Conservation (phyloP, 1,140 invertebrate species). For the Parasteatoda tepidariorum region DNA sequence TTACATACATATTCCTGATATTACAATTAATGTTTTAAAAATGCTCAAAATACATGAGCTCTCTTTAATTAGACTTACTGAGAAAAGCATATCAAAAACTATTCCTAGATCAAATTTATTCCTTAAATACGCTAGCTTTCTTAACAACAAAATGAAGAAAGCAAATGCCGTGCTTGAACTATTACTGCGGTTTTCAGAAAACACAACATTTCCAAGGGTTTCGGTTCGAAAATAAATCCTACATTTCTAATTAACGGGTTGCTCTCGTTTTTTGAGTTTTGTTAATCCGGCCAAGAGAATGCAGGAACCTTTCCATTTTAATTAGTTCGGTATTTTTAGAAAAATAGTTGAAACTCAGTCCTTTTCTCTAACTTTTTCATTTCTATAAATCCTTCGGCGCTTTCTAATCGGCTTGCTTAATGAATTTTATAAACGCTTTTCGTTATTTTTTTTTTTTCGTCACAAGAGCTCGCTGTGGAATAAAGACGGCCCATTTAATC, state of each 20-base stretch:
- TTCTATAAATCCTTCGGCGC: slow-evolving; percentile 12
- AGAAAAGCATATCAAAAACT: no score
- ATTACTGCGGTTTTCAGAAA: not conserved
- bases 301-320: slow-evolving; percentile 1
- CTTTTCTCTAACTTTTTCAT: slow-evolving; percentile 23
- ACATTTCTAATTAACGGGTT: slow-evolving; percentile 35
- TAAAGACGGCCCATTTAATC: not conserved
- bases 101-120: no score
- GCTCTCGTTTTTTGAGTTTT: slow-evolving; percentile 10
- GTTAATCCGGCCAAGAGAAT: slow-evolving; percentile 1
- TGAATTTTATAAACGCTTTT: slow-evolving; percentile 39
- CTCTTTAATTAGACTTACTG: no score
- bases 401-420: slow-evolving; percentile 42
- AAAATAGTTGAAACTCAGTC: slow-evolving; percentile 22
- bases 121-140: no score
- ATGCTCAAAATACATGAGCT: no score
- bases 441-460: slow-evolving; percentile 18
- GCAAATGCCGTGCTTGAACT: no score
- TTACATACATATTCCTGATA: no score
- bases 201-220: not conserved
- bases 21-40: no score
- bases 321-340: slow-evolving; percentile 34
- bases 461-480: not conserved
- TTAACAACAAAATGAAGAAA: no score
- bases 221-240: no score